Evolutionary conservation across 35 echinoderm and acorn worm genomes (phyloP), one percentile per base, ranked within the genome.

Genomic region (Apostichopus californicus): DNA sequence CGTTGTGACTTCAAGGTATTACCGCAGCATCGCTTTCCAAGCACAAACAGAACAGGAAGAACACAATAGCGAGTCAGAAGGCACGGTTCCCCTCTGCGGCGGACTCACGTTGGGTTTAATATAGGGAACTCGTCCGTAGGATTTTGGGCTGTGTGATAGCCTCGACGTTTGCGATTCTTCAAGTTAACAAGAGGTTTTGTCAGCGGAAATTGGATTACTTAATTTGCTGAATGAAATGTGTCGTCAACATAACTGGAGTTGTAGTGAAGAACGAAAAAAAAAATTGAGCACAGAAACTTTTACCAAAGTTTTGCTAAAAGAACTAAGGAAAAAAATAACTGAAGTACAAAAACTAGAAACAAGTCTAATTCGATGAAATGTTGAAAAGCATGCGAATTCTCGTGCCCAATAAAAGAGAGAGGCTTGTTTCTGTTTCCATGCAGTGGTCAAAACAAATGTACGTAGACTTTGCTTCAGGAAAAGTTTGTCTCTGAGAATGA

Each of bases 151-250:
- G 61, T 72, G 14, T 25, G 46, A 6, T 54, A 57, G 60, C 61
- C 86, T 75, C 86, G 18, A 72, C 64, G 5, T 15, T 25, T 72
- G 34, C 86, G 60, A 54, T 73, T 21, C 83, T 73, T 21, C 83
- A 87, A 57, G 54, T 87, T 87, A 46, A 46, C 34, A 57, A 57
- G 23, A 23, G 23, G 26, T 28, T 46, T 26, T 87, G 24, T 56
- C 60, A 57, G 56, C 83, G 55, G 83, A 87, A 58, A 66, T 89
- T 89, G 34, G 64, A 89, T 89, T 55, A 89, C 23, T 72, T 13
- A 9, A 28, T 55, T 23, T 55, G 86, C 18, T 55, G 60, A 72
- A 23, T 89, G 63, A 13, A 57, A 9, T 17, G 24, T 11, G 83
- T 87, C 34, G 9, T 10, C 78, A 28, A 6, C 55, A 81, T 55